Conservation (phyloP, 2,113 vertebrate genomes). For the Galemys pyrenaicus region DNA sequence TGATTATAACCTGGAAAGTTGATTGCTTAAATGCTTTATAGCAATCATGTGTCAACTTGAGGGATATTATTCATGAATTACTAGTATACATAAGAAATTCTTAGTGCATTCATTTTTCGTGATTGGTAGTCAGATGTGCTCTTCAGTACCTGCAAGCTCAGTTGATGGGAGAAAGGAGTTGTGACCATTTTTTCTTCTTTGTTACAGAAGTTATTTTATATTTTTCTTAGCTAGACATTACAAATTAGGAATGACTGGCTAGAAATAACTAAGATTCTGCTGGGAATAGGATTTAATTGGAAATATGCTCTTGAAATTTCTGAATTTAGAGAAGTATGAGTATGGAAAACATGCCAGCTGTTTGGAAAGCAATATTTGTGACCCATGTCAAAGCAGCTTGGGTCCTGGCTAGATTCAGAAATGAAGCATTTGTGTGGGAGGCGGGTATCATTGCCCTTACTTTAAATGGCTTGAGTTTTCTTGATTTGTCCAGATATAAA, state of each 20-base stretch:
- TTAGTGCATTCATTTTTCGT: not conserved
- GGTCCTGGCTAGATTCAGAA: not conserved
- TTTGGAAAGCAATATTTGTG: conserved; percentile 56
- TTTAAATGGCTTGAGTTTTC: conserved; percentile 46
- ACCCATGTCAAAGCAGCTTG: conserved; percentile 51
- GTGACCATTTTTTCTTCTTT: not conserved
- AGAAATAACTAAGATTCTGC: conserved; percentile 45
- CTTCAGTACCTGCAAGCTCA: not conserved
- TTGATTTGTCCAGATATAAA: conserved; percentile 52
- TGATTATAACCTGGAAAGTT: conserved; percentile 1
- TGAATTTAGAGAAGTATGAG: conserved; percentile 48
- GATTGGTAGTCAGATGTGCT: not conserved
- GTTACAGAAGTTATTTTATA: conserved; percentile 15
- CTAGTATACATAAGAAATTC: not conserved
- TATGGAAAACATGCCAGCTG: conserved; percentile 61
- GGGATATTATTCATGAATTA: conserved; percentile 14
- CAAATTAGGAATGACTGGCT: conserved; percentile 43
- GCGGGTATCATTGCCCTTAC: not conserved
- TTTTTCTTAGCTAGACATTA: conserved; percentile 51
- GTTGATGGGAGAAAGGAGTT: not conserved
- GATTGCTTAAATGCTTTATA: not conserved
- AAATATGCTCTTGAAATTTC: conserved; percentile 56
- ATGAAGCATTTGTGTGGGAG: not conserved
- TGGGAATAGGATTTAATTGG: conserved; percentile 40
- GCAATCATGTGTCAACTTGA: not conserved